These are phyloP conservation scores for Amphiduros pacificus DNA, from an alignment of 2,888 invertebrate genomes.

Conservation along the genomic window DNA sequence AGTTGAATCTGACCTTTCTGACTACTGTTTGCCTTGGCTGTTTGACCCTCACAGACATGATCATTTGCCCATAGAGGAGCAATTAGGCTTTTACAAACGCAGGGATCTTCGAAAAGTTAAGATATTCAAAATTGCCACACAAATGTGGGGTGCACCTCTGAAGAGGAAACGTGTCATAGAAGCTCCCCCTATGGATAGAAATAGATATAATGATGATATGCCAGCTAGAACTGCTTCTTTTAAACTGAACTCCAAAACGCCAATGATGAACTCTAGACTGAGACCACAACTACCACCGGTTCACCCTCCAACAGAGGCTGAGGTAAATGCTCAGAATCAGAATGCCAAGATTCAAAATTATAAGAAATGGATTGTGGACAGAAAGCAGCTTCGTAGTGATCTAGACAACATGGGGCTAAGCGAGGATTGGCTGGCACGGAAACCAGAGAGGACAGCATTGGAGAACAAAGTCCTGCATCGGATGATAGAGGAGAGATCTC, in stretches of 20 bases:
- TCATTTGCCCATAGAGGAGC: conserved; percentile 47
- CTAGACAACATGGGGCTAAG: conserved; percentile 48
- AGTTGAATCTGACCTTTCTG: no score
- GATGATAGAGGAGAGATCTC: conserved; percentile 29
- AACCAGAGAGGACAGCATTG: conserved; percentile 46
- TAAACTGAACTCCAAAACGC: not conserved
- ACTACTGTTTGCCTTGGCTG: conserved; percentile 45
- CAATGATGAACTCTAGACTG: not conserved
- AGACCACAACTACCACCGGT: conserved; percentile 1
- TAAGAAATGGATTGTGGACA: conserved; percentile 44
- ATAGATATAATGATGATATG: not conserved
- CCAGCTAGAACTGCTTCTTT: not conserved
- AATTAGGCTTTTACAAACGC: conserved; percentile 44
- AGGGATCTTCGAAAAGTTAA: conserved; percentile 47
- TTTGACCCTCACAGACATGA: conserved; percentile 53
- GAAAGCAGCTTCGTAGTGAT: conserved; percentile 45
- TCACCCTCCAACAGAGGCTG: no score
- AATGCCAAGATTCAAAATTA: no score
- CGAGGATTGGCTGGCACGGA: conserved; percentile 45
- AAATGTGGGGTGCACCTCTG: conserved; percentile 51
- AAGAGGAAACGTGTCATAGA: conserved; percentile 46
- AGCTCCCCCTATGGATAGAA: conserved; percentile 50
- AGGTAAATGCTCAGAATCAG: no score
- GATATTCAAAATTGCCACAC: conserved; percentile 51
- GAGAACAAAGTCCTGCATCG: conserved; percentile 45